phyloP scores from a whole-genome alignment of 2,113 vertebrate genomes.

The Perognathus longimembris region DNA sequence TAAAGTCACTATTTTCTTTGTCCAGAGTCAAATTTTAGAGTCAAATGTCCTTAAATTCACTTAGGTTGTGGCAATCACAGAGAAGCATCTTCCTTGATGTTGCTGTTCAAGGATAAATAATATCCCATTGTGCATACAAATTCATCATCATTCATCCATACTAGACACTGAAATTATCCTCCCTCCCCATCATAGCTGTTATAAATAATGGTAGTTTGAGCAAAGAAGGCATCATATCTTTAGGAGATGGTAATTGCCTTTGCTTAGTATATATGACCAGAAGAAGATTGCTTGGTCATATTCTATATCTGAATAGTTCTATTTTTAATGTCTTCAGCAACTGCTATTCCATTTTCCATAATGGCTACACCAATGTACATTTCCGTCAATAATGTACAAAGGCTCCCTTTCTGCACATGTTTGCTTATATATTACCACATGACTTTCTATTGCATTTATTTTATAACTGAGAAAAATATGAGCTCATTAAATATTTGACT shows the following conservation, averaged over 20 bases:
- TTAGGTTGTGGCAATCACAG: not conserved
- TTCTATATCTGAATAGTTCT: not conserved
- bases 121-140: not conserved
- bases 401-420: not conserved
- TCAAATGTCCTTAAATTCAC: not conserved
- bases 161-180: not conserved
- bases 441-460: not conserved
- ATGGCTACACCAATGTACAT: not conserved
- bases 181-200: not conserved
- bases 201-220: not conserved
- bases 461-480: constrained; percentile 17
- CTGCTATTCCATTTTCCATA: not conserved
- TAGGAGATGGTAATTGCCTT: not conserved
- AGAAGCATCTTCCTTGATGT: not conserved
- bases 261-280: not conserved
- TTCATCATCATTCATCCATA: not conserved
- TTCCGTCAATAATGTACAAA: not conserved
- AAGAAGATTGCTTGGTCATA: not conserved
- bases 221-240: not conserved
- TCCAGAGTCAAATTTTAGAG: not conserved
- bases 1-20: not conserved
- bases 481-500: not conserved
- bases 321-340: not conserved
- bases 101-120: not conserved
- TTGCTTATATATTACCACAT: not conserved